A percentile compares a stretch with the other conserved stretches of the same genome.
These are phyloP conservation scores for Drosophila helvetica DNA, from an alignment of 2,888 invertebrate species.

Conservation along the genomic window DNA sequence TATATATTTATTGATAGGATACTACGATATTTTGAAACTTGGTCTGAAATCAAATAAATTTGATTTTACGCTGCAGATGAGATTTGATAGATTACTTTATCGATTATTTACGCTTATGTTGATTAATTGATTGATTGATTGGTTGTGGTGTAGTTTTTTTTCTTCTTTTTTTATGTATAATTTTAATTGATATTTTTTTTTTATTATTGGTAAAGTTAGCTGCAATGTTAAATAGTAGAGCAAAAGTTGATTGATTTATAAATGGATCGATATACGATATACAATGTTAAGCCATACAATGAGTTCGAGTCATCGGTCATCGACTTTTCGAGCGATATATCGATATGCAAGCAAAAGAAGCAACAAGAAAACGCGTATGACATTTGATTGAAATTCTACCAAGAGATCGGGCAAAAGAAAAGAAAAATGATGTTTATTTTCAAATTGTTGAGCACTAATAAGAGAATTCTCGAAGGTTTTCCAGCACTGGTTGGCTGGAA, in stretches of 20 bases:
- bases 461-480: slow-evolving; percentile 16
- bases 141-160: slow-evolving; percentile 14
- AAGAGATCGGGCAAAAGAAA: neutral
- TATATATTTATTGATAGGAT: slow-evolving; percentile 37
- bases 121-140: slow-evolving; percentile 7
- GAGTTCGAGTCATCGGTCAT: slow-evolving; percentile 3
- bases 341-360: slow-evolving; percentile 28
- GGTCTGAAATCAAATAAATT: slow-evolving; percentile 78
- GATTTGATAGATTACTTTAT: slow-evolving; percentile 32
- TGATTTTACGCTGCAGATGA: slow-evolving; percentile 59
- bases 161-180: slow-evolving; percentile 14
- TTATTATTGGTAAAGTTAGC: slow-evolving; percentile 31
- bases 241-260: slow-evolving; percentile 32
- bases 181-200: slow-evolving; percentile 15
- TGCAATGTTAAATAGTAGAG: slow-evolving; percentile 35
- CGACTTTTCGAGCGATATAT: slow-evolving; percentile 21
- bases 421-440: slow-evolving; percentile 3
- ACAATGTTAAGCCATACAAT: slow-evolving; percentile 25
- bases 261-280: slow-evolving; percentile 14
- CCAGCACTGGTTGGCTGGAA: slow-evolving; percentile 19
- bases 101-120: slow-evolving; percentile 29
- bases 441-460: no score
- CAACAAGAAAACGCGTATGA: neutral
- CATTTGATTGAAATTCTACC: neutral
- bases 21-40: slow-evolving; percentile 55